Percentiles rank a stretch among this genome's conserved stretches.
phyloP scores from a whole-genome alignment of 2,113 vertebrate genomes.

The Corythaixoides concolor region DNA sequence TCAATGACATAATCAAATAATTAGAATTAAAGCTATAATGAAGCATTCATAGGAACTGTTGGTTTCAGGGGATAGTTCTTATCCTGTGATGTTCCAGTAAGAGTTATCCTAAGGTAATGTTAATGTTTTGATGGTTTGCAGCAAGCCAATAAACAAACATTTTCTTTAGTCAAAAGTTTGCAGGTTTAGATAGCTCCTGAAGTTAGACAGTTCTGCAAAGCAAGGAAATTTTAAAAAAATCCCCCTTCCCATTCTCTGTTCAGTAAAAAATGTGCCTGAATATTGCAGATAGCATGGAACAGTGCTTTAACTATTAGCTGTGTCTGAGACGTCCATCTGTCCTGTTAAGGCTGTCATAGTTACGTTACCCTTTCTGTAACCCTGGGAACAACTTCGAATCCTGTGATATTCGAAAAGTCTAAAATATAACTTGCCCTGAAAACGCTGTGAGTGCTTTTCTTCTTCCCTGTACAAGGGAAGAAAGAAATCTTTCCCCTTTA shows the following conservation, averaged over 20 bases:
- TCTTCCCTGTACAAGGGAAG: neutral
- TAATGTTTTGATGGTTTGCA: neutral
- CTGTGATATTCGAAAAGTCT: neutral
- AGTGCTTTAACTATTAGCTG: neutral
- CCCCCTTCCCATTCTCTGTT: neutral
- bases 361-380: neutral
- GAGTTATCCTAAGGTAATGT: neutral
- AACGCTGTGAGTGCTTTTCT: neutral
- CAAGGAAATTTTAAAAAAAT: neutral
- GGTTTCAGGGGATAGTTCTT: neutral
- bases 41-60: neutral
- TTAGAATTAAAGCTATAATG: neutral
- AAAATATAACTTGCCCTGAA: neutral
- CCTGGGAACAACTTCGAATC: conserved; percentile 12
- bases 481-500: neutral
- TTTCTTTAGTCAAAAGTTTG: neutral
- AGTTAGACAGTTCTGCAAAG: neutral
- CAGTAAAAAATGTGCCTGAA: neutral
- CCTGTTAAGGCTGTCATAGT: neutral
- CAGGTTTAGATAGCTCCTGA: neutral
- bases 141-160: neutral
- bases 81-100: neutral
- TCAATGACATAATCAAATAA: neutral
- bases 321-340: conserved; percentile 15
- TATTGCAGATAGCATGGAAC: neutral